Base-by-base conservation (phyloP, 1,140 invertebrate genomes). In the Cataglyphis hispanica region DNA sequence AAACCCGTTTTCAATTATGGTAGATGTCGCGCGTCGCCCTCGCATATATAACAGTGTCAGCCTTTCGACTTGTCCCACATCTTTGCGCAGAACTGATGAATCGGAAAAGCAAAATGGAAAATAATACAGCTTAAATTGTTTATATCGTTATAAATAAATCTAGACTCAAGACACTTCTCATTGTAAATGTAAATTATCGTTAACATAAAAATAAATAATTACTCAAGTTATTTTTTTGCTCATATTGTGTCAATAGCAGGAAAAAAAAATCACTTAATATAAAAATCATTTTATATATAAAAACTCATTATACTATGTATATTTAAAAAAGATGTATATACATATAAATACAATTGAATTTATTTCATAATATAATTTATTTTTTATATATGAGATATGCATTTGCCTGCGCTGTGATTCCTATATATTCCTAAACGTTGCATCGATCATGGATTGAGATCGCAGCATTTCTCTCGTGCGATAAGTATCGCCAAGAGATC, bases 1-100 rank as follows among this genome's bases (percentile, higher is more conserved):
- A 58, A 77, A 85, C 76, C 40, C 60, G 75, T 85, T 80, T 50
- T 80, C 84, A 66, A 85, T 85, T 85, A 67, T 77, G 34, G 11
- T 19, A 58, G 34, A 58, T 53, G 58, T 37, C 53, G 11, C 56
- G 11, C 16, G 22, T 76, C 60, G 27, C 61, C 61, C 74, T 40
- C 46, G 75, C 50, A 37, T 43, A 64, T 76, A 37, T 37, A 16
- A 53, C 27, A 75, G 13, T n/a, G 67, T 19, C 46, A 43, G 31
- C 27, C 37, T 67, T 66, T 69, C 77, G 50, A 64, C 53, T 34
- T 53, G 76, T 66, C 31, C 27, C 43, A 50, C 66, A 34, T 67
- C 22, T 22, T 40, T 53, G 22, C 25, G 22, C 27, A 27, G 16
- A 11, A 19, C n/a, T 13, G 61, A 66, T 66, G 11, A 40, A 67